These are phyloP conservation scores for Agapostemon virescens DNA, from an alignment of 2,888 invertebrate genomes.

Conservation along the genomic window DNA sequence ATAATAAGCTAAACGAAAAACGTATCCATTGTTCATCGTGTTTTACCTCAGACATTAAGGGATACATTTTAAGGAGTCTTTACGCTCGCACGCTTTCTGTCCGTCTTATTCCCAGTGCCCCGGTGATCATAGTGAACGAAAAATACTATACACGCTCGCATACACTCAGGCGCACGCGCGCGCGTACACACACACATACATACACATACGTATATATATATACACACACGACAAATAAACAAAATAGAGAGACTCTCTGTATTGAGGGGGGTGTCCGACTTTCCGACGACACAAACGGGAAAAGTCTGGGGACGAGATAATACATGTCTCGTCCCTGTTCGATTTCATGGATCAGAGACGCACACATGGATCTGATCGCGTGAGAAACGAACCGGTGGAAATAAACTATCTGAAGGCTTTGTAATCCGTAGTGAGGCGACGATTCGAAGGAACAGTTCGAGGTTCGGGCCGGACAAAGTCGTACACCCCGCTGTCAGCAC, in stretches of 20 bases:
- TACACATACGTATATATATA: neutral
- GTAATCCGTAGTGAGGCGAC: conserved; percentile 14
- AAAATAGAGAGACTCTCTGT: conserved; percentile 54
- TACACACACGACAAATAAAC: no score
- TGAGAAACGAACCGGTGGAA: neutral
- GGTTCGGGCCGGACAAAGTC: conserved; percentile 43
- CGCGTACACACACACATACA: neutral
- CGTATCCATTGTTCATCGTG: conserved; percentile 53
- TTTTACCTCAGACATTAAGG: conserved; percentile 59
- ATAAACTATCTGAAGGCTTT: conserved; percentile 17
- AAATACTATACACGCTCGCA: no score
- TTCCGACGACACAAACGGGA: conserved; percentile 8
- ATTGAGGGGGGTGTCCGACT: conserved; percentile 65
- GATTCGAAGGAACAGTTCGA: neutral
- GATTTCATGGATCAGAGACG: conserved; percentile 1
- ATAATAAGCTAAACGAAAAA: neutral
- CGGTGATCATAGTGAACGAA: conserved; percentile 33
- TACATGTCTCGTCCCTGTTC: neutral
- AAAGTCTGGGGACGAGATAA: neutral
- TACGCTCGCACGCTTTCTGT: conserved; percentile 75
- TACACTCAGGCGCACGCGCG: no score
- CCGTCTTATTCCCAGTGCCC: conserved; percentile 68
- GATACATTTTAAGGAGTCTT: conserved; percentile 68
- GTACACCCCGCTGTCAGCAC: conserved; percentile 55
- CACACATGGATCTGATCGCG: neutral